Evolutionary conservation across 2,888 invertebrate genomes (phyloP), one percentile per base, ranked within the genome.

Genomic region (Drosophila macrothrix): DNA sequence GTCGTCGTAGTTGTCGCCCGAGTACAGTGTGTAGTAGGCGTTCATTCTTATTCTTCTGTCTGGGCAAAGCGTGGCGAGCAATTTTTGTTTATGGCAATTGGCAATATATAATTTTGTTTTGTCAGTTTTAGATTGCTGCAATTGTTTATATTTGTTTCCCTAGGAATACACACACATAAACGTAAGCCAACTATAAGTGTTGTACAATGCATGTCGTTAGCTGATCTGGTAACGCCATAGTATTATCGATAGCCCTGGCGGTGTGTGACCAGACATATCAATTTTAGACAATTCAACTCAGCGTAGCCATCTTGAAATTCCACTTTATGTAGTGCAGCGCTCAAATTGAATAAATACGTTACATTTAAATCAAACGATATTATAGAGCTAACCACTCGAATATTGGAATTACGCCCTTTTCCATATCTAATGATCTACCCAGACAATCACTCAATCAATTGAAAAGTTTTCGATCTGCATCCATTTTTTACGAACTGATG

Each of bases 1-100:
- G 46, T 87, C 87, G 33, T 87, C 87, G 54, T 83, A 89, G 33
- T 74, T 83, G 63, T 87, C 87, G 10, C 80, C 80, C 19, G 80
- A 67, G 53, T 77, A 85, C 0, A 73, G 53, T 31, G 72, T 76
- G 58, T 74, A 88, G 64, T 84, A 86, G 39, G 76, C 62, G 55
- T 75, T 84, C 88, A 85, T 85, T 49, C 4, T 72, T n/a, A 33
- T 10, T 37, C 22, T 37, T 39, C 25, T 46, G 25, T 19, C 28
- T 63, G 56, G 12, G 12, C 22, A 37, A 33, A 35, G 52, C 14
- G 41, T 46, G 4, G 10, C 41, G 39, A 29, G 12, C 14, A 31
- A 25, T 28, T 25, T 37, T 43, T 53, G 28, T 16, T 28, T n/a
- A 33, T 12, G 33, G 28, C 12, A 31, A 16, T 31, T 14, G 4